phyloP scores from a whole-genome alignment of 2,888 invertebrate species.

The Nowickia ferox region DNA sequence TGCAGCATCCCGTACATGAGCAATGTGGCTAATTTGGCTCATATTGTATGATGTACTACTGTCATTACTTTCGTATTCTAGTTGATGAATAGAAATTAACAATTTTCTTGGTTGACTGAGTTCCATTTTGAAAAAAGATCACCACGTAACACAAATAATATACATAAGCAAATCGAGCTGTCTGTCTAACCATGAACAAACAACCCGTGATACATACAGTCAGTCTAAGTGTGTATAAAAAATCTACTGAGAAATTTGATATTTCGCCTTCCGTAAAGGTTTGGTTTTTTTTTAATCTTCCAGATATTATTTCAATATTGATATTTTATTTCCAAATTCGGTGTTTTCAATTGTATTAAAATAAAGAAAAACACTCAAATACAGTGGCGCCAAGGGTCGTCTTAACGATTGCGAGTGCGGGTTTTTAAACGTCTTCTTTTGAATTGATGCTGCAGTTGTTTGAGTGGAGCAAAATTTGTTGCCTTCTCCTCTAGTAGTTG shows the following conservation, averaged over 20 bases:
- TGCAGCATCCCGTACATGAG: constrained; percentile 64
- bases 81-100: constrained; percentile 63
- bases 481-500: constrained; percentile 11
- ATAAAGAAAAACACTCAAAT: constrained; percentile 34
- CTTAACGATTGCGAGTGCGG: constrained; percentile 67
- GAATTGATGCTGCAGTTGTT: constrained; percentile 64
- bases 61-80: constrained; percentile 57
- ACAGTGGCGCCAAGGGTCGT: neutral
- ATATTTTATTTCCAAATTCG: constrained; percentile 46
- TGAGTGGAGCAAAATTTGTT: constrained; percentile 38
- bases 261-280: constrained; percentile 34
- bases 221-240: constrained; percentile 30
- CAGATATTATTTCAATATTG: constrained; percentile 33
- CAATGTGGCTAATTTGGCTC: constrained; percentile 64
- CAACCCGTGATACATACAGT: constrained; percentile 10
- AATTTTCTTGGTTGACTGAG: constrained; percentile 69
- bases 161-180: constrained; percentile 37
- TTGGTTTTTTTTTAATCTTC: neutral
- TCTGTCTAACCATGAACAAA: constrained; percentile 28
- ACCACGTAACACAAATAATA: constrained; percentile 34
- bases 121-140: constrained; percentile 70
- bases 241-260: constrained; percentile 50
- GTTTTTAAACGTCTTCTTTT: constrained; percentile 75
- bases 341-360: constrained; percentile 37
- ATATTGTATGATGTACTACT: constrained; percentile 59